Percentiles rank a stretch among this genome's conserved stretches.
phyloP scores from a whole-genome alignment of 2,888 invertebrate species.

The Drosophila leonis region DNA sequence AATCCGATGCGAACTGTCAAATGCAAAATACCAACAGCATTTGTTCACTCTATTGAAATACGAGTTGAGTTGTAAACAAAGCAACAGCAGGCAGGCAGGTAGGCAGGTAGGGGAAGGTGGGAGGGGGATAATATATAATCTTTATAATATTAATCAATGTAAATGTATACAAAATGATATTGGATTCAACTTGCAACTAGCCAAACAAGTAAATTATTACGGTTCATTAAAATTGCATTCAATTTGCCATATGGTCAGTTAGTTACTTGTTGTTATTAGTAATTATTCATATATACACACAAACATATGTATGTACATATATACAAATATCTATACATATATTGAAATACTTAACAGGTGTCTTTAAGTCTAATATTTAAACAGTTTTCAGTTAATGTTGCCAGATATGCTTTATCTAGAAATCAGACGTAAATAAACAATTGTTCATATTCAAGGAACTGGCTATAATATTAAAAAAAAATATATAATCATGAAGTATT shows the following conservation, averaged over 20 bases:
- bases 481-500: constrained; percentile 6
- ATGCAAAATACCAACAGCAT: constrained; percentile 32
- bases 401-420: neutral
- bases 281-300: constrained; percentile 1
- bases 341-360: neutral
- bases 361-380: neutral
- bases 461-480: neutral
- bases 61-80: constrained; percentile 11
- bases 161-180: constrained; percentile 29
- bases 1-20: constrained; percentile 19
- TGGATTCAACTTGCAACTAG: constrained; percentile 15
- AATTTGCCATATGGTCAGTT: constrained; percentile 20
- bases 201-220: constrained; percentile 38
- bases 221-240: constrained; percentile 10
- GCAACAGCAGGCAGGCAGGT: neutral
- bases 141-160: constrained; percentile 31
- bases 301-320: no score
- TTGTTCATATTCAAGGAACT: neutral
- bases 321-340: neutral
- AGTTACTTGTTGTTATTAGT: constrained; percentile 7
- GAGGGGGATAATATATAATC: constrained; percentile 15
- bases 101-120: neutral
- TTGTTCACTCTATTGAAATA: constrained; percentile 31
- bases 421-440: neutral
- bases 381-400: neutral